Base-by-base conservation (phyloP, 2,888 invertebrate species). In the Alentia gelatinosa region DNA sequence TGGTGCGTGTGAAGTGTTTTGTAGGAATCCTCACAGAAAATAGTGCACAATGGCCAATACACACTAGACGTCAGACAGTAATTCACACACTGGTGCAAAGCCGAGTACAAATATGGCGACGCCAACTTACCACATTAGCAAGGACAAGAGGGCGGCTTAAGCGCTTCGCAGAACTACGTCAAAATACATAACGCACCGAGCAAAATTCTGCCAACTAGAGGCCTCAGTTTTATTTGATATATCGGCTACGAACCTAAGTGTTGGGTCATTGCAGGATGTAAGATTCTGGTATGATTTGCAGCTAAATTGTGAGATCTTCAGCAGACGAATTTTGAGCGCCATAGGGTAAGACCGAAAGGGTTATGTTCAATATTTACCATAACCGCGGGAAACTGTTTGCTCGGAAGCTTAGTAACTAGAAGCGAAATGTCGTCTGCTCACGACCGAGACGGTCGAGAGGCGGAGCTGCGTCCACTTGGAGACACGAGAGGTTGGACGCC, bases 381-480 rank as follows among this genome's bases (percentile, higher is more conserved):
- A 79, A 86, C 47, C 86, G 26, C 50, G 47, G 50, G 47, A 86
- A 79, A 42, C 86, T 86, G 47, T 86, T 86, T 86, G 86, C 86
- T 12, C 30, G 33, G 47, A 3, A 42, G 86, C 42, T 86, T 86
- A 47, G 86, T 86, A 86, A 86, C 47, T 86, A 47, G 86, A 42
- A 19, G 50, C 86, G 86, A 86, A 86, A 47, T 47, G 86, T 86
- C 86, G 86, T 86, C 86, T 86, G 86, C 86, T 42, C 26, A 35
- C 5, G 26, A 35, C 23, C 26, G 39, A 83, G 83, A 30, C 83
- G 33, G 37, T 19, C 26, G 1, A 37, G 83, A 7, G 39, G 9
- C 40, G 83, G 33, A 35, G n/a, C 3, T n/a, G 15, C 19, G 75
- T 19, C 75, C 37, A 35, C 75, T 30, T 37, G 75, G 75, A 30